Conservation (phyloP, 2,888 invertebrate species). For the Quadriops clusia region DNA sequence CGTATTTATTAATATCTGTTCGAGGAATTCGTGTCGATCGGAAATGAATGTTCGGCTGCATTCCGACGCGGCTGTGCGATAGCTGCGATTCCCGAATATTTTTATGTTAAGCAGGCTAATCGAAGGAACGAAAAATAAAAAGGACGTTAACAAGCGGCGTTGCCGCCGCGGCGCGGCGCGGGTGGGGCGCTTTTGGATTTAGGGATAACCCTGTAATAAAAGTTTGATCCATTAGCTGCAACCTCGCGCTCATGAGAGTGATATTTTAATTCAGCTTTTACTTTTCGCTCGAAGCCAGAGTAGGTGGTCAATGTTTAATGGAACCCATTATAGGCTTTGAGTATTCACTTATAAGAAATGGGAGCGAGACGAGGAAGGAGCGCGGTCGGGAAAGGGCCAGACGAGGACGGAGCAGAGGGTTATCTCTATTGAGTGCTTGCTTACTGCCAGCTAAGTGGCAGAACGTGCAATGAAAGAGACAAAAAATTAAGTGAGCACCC, state of each 20-base stretch:
- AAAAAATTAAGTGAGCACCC: conserved; percentile 19
- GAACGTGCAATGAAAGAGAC: conserved; percentile 17
- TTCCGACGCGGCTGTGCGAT: too few species aligned
- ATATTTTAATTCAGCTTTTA: conserved; percentile 26
- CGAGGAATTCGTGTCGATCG: too few species aligned
- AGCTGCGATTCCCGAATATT: too few species aligned
- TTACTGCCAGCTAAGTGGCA: conserved; percentile 22
- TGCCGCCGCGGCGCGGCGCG: too few species aligned
- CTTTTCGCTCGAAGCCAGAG: conserved; percentile 21
- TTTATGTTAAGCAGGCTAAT: too few species aligned
- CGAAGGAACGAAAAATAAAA: too few species aligned
- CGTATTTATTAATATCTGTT: too few species aligned
- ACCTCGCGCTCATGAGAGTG: conserved; percentile 22
- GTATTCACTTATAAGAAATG: conserved; percentile 18
- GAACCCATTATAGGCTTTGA: conserved; percentile 25
- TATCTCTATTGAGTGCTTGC: conserved; percentile 22
- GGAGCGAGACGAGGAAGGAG: conserved; percentile 11
- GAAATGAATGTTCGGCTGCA: too few species aligned
- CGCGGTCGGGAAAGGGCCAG: conserved; percentile 10
- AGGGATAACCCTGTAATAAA: too few species aligned
- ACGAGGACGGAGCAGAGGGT: conserved; percentile 11
- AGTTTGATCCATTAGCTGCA: conserved; percentile 22
- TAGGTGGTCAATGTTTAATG: conserved; percentile 25
- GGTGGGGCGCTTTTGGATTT: too few species aligned
- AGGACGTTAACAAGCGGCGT: too few species aligned